phyloP scores from a whole-genome alignment of 1,140 invertebrate species.

The Leptinotarsa texana region DNA sequence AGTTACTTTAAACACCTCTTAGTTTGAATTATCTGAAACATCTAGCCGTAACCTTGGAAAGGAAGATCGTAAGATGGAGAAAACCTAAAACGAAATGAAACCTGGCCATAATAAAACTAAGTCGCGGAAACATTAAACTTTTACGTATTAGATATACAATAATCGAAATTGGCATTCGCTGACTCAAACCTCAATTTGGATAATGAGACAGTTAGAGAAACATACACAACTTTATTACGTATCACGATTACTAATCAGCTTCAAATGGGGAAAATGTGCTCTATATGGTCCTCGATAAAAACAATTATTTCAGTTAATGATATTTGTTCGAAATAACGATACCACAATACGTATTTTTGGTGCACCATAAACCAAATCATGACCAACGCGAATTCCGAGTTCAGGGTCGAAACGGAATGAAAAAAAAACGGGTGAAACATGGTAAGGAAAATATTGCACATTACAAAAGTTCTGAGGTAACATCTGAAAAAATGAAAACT shows the following conservation, averaged over 20 bases:
- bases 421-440: too few relatives aligned
- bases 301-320: not conserved
- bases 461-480: too few relatives aligned
- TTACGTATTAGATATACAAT: not conserved
- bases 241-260: not conserved
- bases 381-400: not conserved
- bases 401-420: not conserved
- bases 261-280: not conserved
- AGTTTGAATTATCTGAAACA: too few relatives aligned
- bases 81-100: too few relatives aligned
- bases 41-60: too few relatives aligned
- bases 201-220: constrained; percentile 6
- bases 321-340: not conserved
- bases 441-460: too few relatives aligned
- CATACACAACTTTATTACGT: not conserved
- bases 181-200: not conserved
- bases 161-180: not conserved
- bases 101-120: too few relatives aligned
- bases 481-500: too few relatives aligned
- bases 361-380: not conserved
- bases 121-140: not conserved
- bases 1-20: too few relatives aligned
- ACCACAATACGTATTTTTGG: not conserved
- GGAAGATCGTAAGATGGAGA: too few relatives aligned
- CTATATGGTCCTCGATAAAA: not conserved